Conservation (phyloP, 2,113 vertebrate genomes). For the Peromyscus leucopus region DNA sequence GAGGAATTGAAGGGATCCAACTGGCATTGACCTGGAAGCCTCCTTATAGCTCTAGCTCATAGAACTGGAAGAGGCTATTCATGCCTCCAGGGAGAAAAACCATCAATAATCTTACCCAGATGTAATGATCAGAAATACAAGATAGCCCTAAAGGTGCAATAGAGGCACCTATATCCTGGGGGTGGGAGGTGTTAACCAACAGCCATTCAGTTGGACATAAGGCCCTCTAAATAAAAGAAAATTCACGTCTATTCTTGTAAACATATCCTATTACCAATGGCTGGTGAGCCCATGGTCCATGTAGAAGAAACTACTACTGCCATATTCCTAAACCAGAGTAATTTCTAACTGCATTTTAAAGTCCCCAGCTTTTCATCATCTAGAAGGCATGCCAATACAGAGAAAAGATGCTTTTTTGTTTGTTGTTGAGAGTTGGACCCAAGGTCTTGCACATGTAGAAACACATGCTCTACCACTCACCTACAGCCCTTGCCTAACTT, state of each 20-base stretch:
- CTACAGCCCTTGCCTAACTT: not conserved
- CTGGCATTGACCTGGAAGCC: not conserved
- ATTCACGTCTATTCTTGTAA: not conserved
- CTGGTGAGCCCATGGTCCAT: not conserved
- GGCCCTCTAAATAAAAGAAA: not conserved
- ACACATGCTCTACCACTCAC: not conserved
- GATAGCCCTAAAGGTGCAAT: not conserved
- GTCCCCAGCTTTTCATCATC: not conserved
- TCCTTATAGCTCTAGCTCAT: not conserved
- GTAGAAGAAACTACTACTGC: not conserved
- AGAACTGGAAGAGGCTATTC: not conserved
- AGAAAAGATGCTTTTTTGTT: not conserved
- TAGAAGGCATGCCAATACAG: not conserved
- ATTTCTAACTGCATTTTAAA: not conserved
- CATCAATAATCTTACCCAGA: too few species aligned
- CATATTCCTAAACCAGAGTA: not conserved
- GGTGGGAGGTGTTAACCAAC: not conserved
- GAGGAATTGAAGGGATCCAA: not conserved
- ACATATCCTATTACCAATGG: not conserved
- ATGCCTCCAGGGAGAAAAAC: too few species aligned
- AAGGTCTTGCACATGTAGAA: not conserved
- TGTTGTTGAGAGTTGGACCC: not conserved
- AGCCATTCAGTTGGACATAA: too few species aligned
- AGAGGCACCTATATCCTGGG: not conserved
- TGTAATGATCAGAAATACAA: not conserved